Base-by-base conservation (phyloP, 1,140 invertebrate species). In the Pseudomyrmex pallidus region DNA sequence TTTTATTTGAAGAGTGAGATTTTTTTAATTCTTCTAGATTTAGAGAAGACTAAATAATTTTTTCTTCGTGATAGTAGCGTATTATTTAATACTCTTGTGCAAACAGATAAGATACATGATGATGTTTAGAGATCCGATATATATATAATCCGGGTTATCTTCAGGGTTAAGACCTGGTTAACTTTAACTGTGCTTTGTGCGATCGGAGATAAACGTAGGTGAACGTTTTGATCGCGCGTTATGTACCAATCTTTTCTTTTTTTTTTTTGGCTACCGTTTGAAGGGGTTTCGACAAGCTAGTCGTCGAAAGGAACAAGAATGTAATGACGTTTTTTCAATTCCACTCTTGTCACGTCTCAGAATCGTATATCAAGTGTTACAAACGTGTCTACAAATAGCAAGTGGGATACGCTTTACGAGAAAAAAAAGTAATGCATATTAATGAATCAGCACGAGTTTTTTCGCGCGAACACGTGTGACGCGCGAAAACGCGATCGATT, bases 131-230 rank as follows among this genome's bases (percentile, higher is more conserved):
- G 5, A 35, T 35, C 35, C 54, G 54, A 68, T 77, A 70, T 46
- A 50, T 46, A 50, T 15, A 46, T 44, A 10, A 35, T 44, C 12
- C 61, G 54, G 76, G 76, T 80, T 80, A 80, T 80, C 76, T 80
- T 48, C 10, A 2, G 54, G 76, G 76, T 80, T 80, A 80, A 80
- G 66, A 46, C 12, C 76, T 44, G 73, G 2, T 63, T 72, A 70
- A 48, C 35, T 70, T 48, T 48, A 72, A 72, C 48, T 67, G 13
- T 46, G 56, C 56, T 46, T 61, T 44, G 44, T 50, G 44, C 25
- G 76, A 80, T 80, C 44, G 76, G 10, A 80, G 66, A 35, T 46
- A 70, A 70, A 50, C 50, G 46, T 25, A 48, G 66, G 44, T 57
- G 54, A 68, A 48, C 10, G 64, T 25, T 78, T 5, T 57, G 57